Evolutionary conservation across 1,140 invertebrate genomes (phyloP).

Genomic region (Gonatopus flavifemur): DNA sequence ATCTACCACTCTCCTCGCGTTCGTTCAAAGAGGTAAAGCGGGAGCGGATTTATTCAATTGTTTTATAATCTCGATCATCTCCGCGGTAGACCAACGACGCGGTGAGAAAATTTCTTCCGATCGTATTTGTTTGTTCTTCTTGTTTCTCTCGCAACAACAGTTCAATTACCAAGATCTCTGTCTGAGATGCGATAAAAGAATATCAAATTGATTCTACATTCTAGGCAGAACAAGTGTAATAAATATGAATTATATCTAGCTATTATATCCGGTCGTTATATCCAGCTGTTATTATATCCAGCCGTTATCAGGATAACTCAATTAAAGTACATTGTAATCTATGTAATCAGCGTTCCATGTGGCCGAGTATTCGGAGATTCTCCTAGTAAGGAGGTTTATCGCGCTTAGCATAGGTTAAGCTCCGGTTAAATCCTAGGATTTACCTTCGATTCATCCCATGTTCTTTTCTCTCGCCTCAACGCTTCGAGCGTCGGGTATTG

Average conservation of each 20-base stretch:
- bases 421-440: constrained; percentile 40
- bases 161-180: too few relatives aligned
- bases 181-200: too few relatives aligned
- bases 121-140: too few relatives aligned
- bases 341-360: constrained; percentile 31
- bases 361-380: constrained; percentile 19
- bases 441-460: constrained; percentile 44
- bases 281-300: constrained; percentile 12
- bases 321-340: constrained; percentile 50
- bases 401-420: constrained; percentile 48
- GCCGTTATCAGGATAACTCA: constrained; percentile 39
- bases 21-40: neutral
- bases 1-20: neutral
- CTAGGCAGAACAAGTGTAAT: too few relatives aligned
- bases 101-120: too few relatives aligned
- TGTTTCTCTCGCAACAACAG: too few relatives aligned
- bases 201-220: too few relatives aligned
- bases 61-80: constrained; percentile 32
- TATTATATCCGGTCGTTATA: neutral
- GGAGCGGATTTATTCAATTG: constrained; percentile 22
- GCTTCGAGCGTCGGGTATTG: too few relatives aligned
- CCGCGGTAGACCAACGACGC: too few relatives aligned
- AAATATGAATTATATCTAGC: too few relatives aligned
- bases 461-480: too few relatives aligned
- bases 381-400: constrained; percentile 38